Conservation (phyloP, 2,888 invertebrate genomes). For the Pomacea canaliculata region DNA sequence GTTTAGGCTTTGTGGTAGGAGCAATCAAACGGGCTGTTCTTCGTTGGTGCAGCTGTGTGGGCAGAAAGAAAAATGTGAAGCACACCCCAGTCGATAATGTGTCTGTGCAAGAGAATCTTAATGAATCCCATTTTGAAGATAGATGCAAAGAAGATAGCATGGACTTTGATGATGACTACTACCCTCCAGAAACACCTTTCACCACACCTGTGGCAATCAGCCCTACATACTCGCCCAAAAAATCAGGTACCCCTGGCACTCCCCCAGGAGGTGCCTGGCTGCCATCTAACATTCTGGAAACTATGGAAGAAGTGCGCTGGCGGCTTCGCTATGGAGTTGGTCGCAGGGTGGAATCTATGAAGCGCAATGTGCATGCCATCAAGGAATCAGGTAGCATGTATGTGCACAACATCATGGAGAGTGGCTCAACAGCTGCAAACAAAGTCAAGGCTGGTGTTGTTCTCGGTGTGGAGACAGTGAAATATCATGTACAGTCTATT, state of each 20-base stretch:
- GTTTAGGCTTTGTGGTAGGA: slow-evolving; percentile 51
- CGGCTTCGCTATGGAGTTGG: slow-evolving; percentile 55
- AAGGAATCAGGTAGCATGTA: slow-evolving; percentile 57
- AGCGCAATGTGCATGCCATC: slow-evolving; percentile 59
- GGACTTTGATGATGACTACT: slow-evolving; percentile 31
- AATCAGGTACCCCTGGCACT: slow-evolving; percentile 40
- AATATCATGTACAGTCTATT: slow-evolving; percentile 63
- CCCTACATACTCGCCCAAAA: slow-evolving; percentile 44
- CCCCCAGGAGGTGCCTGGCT: slow-evolving; percentile 33
- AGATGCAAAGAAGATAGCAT: slow-evolving; percentile 29
- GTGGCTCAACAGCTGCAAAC: slow-evolving; percentile 57
- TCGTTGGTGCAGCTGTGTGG: slow-evolving; percentile 13
- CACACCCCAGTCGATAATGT: not conserved
- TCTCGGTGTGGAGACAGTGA: slow-evolving; percentile 62
- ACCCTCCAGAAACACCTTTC: slow-evolving; percentile 44
- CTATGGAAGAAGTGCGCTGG: slow-evolving; percentile 58
- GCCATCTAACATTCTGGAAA: slow-evolving; percentile 50
- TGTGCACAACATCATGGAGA: slow-evolving; percentile 57
- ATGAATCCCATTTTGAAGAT: not conserved
- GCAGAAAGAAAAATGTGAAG: slow-evolving; percentile 15
- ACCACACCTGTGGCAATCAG: slow-evolving; percentile 36
- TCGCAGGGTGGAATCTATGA: slow-evolving; percentile 54
- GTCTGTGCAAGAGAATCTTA: slow-evolving; percentile 30
- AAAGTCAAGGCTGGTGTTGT: slow-evolving; percentile 59
- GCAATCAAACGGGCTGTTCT: slow-evolving; percentile 39